Evolutionary conservation across 2,113 vertebrate genomes (phyloP).

Genomic region (Rissa tridactyla): DNA sequence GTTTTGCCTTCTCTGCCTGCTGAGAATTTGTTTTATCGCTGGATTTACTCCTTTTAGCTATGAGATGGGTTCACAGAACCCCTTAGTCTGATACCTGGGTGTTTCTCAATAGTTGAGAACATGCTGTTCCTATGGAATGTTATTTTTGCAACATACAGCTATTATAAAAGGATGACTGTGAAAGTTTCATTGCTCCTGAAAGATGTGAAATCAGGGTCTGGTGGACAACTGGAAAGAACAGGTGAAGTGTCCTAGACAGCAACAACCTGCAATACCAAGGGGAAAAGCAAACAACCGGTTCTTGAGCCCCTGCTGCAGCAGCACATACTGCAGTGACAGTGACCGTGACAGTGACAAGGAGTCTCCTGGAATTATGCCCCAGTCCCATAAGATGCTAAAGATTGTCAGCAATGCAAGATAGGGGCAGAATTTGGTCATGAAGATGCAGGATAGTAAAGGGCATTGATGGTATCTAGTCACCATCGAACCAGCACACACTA

Average conservation of each 20-base stretch:
- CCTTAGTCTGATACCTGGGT: not conserved
- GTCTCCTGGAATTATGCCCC: not conserved
- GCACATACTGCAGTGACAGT: not conserved
- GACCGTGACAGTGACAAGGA: not conserved
- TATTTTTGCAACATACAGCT: not conserved
- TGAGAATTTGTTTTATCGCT: not conserved
- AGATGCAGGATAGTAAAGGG: not conserved
- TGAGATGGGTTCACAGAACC: not conserved
- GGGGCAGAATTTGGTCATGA: not conserved
- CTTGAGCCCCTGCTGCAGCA: not conserved
- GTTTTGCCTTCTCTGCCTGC: not conserved
- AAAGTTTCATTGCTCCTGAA: not conserved
- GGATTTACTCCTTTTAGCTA: not conserved
- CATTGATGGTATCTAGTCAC: too few relatives aligned
- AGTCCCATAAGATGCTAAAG: not conserved
- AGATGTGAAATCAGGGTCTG: not conserved
- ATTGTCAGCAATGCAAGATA: not conserved
- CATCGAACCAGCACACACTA: not conserved
- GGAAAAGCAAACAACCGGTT: not conserved
- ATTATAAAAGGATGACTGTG: not conserved
- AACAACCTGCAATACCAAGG: not conserved
- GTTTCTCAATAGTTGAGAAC: not conserved
- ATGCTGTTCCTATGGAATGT: rapidly evolving
- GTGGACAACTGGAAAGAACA: not conserved
- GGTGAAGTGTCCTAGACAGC: not conserved